Conservation (phyloP, 2,888 invertebrate genomes). For the Trichogramma dendrolimi region DNA sequence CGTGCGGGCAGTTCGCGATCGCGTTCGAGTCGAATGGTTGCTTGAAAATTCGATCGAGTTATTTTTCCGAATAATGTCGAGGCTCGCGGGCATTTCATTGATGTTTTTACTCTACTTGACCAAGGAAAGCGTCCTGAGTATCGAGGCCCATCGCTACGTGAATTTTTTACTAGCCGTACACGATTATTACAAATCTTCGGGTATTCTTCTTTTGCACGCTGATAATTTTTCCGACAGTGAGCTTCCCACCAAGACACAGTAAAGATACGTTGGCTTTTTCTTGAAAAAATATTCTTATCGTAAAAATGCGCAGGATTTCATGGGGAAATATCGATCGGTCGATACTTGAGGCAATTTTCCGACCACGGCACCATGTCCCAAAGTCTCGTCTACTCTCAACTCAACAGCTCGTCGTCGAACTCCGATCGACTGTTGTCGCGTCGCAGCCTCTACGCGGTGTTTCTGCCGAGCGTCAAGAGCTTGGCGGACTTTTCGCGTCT, state of each 20-base stretch:
- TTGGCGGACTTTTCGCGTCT: conserved; percentile 21
- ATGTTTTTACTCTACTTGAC: no score
- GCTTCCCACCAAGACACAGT: background rate
- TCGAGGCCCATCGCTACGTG: conserved; percentile 4
- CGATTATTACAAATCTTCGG: conserved; percentile 15
- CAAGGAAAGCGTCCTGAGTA: background rate
- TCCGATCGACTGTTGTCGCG: conserved; percentile 2
- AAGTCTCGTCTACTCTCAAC: conserved; percentile 12
- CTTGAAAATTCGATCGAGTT: no score
- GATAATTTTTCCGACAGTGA: conserved; percentile 13
- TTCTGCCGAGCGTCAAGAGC: conserved; percentile 10
- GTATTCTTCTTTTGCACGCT: conserved; percentile 15
- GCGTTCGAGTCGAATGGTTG: no score
- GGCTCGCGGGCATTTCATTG: no score
- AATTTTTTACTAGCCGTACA: conserved; percentile 11
- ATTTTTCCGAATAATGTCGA: no score
- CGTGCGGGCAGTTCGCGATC: no score
- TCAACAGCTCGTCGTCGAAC: background rate
- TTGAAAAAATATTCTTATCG: background rate
- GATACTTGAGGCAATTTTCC: conserved; percentile 3
- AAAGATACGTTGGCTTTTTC: background rate
- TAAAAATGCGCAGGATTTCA: background rate
- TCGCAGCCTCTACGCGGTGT: conserved; percentile 27
- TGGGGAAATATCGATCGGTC: background rate
- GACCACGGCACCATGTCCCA: background rate